phyloP scores from a whole-genome alignment of 2,113 vertebrate genomes.

The Lampris incognitus region DNA sequence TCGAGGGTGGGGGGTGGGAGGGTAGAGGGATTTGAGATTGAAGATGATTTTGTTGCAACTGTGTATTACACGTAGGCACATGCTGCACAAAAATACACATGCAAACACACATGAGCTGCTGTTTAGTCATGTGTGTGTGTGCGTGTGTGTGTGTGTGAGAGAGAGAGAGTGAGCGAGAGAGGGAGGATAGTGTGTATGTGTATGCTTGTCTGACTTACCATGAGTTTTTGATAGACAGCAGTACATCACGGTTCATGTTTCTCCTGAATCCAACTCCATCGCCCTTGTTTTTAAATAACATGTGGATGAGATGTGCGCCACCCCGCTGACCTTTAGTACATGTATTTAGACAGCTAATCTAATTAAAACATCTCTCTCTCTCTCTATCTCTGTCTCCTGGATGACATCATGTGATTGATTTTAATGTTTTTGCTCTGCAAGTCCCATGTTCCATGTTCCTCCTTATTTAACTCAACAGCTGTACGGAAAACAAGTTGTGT shows the following conservation, averaged over 20 bases:
- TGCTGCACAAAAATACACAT: neutral
- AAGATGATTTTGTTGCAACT: neutral
- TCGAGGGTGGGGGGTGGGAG: neutral
- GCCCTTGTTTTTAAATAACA: neutral
- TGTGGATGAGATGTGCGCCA: slow-evolving; percentile 43
- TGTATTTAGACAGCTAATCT: slow-evolving; percentile 74
- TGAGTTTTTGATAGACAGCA: slow-evolving; percentile 61
- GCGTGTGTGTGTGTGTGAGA: too few relatives aligned
- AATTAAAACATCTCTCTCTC: slow-evolving; percentile 49
- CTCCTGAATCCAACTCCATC: neutral
- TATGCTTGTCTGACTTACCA: slow-evolving; percentile 31
- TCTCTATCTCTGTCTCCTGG: neutral
- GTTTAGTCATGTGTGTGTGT: neutral
- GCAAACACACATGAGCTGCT: neutral
- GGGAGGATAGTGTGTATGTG: neutral
- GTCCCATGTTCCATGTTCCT: slow-evolving; percentile 8
- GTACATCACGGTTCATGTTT: slow-evolving; percentile 44
- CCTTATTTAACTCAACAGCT: neutral
- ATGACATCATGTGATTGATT: slow-evolving; percentile 55
- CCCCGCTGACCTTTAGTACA: slow-evolving; percentile 16
- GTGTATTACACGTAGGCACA: neutral
- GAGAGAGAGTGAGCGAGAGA: too few relatives aligned
- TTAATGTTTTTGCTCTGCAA: slow-evolving; percentile 3
- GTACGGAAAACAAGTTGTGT: neutral
- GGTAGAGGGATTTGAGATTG: neutral